A percentile compares a stretch with the other conserved stretches of the same genome.
phyloP scores from a whole-genome alignment of 2,113 vertebrate genomes.

The Archilochus colubris region DNA sequence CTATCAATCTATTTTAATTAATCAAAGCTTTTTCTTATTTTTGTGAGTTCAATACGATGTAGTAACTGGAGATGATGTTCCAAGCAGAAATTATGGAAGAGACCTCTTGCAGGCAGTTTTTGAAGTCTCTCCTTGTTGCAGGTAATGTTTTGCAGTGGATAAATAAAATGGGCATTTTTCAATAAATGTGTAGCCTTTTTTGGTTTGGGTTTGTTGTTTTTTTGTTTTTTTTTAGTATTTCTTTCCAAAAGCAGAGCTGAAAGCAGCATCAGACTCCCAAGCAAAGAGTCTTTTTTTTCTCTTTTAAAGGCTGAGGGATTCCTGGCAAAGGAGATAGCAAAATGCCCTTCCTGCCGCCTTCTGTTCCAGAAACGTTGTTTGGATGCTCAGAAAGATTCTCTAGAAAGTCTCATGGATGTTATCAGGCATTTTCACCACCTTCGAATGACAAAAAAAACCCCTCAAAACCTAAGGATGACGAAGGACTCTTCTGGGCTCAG shows the following conservation, averaged over 20 bases:
- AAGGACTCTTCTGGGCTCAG: no score
- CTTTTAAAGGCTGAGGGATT: background rate
- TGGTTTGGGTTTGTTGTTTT: no score
- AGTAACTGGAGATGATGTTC: background rate
- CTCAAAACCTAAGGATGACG: no score
- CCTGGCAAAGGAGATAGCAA: background rate
- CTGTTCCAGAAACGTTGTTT: background rate
- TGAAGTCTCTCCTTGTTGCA: background rate
- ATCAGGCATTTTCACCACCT: background rate
- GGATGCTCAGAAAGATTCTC: background rate
- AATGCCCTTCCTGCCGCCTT: background rate
- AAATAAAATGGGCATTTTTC: background rate
- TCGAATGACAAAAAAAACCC: background rate
- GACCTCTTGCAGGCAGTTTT: background rate
- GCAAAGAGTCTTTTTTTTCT: background rate
- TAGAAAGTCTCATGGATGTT: background rate
- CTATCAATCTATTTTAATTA: constrained; percentile 8
- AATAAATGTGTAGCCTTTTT: background rate
- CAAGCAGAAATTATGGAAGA: background rate
- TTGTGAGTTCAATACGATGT: background rate
- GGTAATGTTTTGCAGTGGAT: background rate
- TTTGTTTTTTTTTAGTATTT: background rate
- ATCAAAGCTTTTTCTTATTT: background rate
- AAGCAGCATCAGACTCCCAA: background rate
- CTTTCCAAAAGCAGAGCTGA: background rate